These are phyloP conservation scores for Philotrypesis tridentata DNA, from an alignment of 1,140 invertebrate species.

Conservation along the genomic window DNA sequence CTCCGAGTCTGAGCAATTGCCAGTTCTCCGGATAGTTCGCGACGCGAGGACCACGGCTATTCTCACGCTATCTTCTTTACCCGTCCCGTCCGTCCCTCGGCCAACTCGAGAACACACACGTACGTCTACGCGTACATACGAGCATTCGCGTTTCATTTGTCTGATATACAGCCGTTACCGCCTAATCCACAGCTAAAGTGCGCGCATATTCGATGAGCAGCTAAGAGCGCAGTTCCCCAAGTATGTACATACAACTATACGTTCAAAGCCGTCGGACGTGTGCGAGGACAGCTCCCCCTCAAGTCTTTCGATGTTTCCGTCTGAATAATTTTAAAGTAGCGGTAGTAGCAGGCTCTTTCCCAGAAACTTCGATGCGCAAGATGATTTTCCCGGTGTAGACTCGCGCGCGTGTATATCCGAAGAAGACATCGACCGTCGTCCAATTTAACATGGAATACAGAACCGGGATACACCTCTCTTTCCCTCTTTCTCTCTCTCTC, in stretches of 20 bases:
- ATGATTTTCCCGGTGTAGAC: background rate
- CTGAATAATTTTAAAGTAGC: background rate
- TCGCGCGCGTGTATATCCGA: no score
- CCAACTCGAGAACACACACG: background rate
- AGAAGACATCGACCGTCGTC: background rate
- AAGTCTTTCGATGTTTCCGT: background rate
- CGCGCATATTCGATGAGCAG: background rate
- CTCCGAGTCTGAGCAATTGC: constrained; percentile 58
- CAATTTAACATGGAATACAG: background rate
- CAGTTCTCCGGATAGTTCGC: constrained; percentile 32
- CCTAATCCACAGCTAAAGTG: background rate
- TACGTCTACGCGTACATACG: background rate
- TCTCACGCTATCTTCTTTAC: constrained; percentile 37
- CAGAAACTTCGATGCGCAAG: background rate
- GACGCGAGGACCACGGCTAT: constrained; percentile 41
- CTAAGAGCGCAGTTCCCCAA: no score
- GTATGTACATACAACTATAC: no score
- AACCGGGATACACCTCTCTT: background rate
- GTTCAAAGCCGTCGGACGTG: background rate
- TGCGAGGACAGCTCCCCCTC: background rate
- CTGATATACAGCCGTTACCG: background rate
- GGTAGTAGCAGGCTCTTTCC: background rate
- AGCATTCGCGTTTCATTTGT: background rate
- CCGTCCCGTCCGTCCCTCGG: constrained; percentile 3
- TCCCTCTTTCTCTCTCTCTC: background rate